phyloP scores from a whole-genome alignment of 1,140 invertebrate species.

The Bursaphelenchus mucronatus region DNA sequence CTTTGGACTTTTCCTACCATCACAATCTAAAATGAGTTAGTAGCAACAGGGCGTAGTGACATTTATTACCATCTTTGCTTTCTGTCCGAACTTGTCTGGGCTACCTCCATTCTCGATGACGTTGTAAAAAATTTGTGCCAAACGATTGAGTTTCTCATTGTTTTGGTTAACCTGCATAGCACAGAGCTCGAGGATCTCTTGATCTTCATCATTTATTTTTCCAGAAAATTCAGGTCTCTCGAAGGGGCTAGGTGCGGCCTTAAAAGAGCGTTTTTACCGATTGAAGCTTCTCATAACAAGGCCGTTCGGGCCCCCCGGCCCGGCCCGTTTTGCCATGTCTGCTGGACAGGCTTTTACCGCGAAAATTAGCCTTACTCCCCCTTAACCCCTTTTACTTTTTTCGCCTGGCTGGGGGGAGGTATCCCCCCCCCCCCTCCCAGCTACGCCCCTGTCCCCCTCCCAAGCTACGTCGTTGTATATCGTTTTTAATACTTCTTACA shows the following conservation, averaged over 20 bases:
- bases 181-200: neutral
- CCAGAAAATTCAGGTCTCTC: neutral
- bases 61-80: neutral
- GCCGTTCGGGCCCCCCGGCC: too few relatives aligned
- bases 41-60: too few relatives aligned
- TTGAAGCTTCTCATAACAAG: too few relatives aligned
- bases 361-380: too few relatives aligned
- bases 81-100: neutral
- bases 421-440: too few relatives aligned
- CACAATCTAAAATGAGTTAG: constrained; percentile 1
- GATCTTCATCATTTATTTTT: neutral
- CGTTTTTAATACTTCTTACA: neutral
- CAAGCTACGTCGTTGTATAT: too few relatives aligned
- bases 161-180: neutral
- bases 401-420: too few relatives aligned
- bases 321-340: too few relatives aligned
- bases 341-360: too few relatives aligned
- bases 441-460: too few relatives aligned
- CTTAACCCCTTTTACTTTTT: too few relatives aligned
- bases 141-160: constrained; percentile 16
- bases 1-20: constrained; percentile 5
- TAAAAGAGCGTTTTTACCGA: neutral
- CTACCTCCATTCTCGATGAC: neutral
- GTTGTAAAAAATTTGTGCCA: constrained; percentile 23
- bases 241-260: neutral